Conservation (phyloP, 2,888 invertebrate species). For the Eremobia ochroleuca region DNA sequence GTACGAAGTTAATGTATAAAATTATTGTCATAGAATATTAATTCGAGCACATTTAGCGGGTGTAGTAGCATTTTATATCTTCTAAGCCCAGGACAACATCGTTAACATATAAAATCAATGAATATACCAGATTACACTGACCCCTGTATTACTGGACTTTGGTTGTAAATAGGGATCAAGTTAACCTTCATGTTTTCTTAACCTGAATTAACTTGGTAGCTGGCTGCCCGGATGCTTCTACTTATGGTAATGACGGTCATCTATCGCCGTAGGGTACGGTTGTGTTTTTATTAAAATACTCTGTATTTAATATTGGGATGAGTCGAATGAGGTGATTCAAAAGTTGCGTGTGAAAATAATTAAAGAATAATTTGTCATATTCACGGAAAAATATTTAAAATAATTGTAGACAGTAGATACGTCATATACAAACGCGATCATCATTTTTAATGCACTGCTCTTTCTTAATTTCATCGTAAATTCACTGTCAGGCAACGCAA, state of each 20-base stretch:
- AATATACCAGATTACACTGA: slow-evolving; percentile 58
- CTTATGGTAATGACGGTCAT: slow-evolving; percentile 39
- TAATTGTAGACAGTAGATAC: background rate
- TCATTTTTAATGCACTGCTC: slow-evolving; percentile 6
- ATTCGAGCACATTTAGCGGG: slow-evolving; percentile 51
- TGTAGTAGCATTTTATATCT: slow-evolving; percentile 64
- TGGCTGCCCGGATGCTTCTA: slow-evolving; percentile 64
- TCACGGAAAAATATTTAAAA: background rate
- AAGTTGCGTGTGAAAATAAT: slow-evolving; percentile 13
- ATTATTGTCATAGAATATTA: slow-evolving; percentile 52
- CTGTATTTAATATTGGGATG: slow-evolving; percentile 3
- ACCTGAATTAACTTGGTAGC: slow-evolving; percentile 63
- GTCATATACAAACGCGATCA: background rate
- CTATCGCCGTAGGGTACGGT: slow-evolving; percentile 32
- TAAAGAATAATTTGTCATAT: slow-evolving; percentile 23
- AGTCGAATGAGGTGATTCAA: slow-evolving; percentile 13
- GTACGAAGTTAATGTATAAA: slow-evolving; percentile 1
- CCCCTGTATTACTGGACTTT: slow-evolving; percentile 16
- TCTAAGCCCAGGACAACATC: slow-evolving; percentile 66
- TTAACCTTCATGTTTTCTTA: slow-evolving; percentile 67
- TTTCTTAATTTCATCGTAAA: background rate
- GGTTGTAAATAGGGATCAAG: slow-evolving; percentile 49
- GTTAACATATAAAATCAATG: slow-evolving; percentile 73
- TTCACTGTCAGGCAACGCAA: background rate
- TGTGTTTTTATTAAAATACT: slow-evolving; percentile 49